Evolutionary conservation across 2,888 invertebrate genomes (phyloP).

Genomic region (Plebejus argus): DNA sequence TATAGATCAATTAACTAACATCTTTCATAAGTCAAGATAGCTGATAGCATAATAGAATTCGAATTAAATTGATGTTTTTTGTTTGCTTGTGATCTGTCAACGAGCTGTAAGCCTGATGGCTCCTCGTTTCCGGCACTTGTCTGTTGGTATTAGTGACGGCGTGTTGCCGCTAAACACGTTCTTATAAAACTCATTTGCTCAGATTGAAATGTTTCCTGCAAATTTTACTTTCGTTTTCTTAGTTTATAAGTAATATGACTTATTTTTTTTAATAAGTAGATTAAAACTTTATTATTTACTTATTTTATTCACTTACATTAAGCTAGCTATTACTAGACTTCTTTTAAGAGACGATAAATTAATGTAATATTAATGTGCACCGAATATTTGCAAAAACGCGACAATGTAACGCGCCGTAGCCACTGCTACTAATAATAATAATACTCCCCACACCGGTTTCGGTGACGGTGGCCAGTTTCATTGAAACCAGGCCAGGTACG

Average conservation of each 20-base stretch:
- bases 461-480: no score
- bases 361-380: not conserved
- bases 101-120: not conserved
- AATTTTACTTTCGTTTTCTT: not conserved
- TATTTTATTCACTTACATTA: no score
- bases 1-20: no score
- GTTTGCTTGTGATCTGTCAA: constrained; percentile 25
- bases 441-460: no score
- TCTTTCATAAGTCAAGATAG: no score
- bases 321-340: no score
- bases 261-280: no score
- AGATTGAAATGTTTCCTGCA: not conserved
- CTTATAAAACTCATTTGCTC: not conserved
- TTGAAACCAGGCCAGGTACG: no score
- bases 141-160: constrained; percentile 26
- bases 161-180: constrained; percentile 19
- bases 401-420: not conserved
- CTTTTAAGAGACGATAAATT: no score
- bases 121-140: constrained; percentile 24
- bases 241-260: not conserved
- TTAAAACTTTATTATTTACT: no score
- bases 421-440: no score
- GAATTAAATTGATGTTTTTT: constrained; percentile 3
- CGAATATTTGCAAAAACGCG: not conserved
- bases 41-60: no score